Base-by-base conservation (phyloP, 2,797 vertebrate species). In the Astyanax mexicanus region DNA sequence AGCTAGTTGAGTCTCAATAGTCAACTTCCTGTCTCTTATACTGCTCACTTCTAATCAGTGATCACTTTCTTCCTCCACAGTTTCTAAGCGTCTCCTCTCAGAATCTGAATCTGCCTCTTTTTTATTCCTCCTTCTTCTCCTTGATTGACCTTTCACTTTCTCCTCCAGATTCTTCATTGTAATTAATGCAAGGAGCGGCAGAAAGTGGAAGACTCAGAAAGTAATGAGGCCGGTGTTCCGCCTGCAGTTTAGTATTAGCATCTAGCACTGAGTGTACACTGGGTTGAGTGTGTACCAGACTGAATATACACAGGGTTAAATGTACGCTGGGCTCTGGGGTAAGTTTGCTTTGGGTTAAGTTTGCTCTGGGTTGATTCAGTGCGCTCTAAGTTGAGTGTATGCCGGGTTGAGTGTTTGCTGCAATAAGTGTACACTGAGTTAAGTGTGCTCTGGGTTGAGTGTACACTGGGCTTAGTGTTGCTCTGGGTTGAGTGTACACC, bases 111-210 rank as follows among this genome's bases (percentile, higher is more conserved):
- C 32, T n/a, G n/a, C n/a, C 70, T 70, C 51, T 77, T 67, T 69
- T 44, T 69, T 21, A 68, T 61, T 21, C 65, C 61, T 55, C 38
- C 66, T 54, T 55, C 62, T 38, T 42, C 40, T 58, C 74, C 80
- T 66, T 60, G 78, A 80, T 57, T 75, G 72, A 75, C 47, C 75
- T 51, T 47, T 77, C 72, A 64, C 57, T 54, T 61, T 68, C 65
- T 62, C 76, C 70, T 62, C 52, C 70, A 57, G 71, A 75, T 74
- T 72, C 74, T 72, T 69, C 77, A n/a, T n/a, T n/a, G n/a, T 23
- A 80, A 61, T 71, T 74, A 74, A 79, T 74, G 38, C 4, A 32
- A 47, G 3, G 5, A 57, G 55, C 49, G 45, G 52, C 57, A 49
- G 49, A 61, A 73, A 61, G 70, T 37, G 77, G 45, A 54, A 60